Conservation (phyloP, 2,888 invertebrate species). For the Rhingia rostrata region DNA sequence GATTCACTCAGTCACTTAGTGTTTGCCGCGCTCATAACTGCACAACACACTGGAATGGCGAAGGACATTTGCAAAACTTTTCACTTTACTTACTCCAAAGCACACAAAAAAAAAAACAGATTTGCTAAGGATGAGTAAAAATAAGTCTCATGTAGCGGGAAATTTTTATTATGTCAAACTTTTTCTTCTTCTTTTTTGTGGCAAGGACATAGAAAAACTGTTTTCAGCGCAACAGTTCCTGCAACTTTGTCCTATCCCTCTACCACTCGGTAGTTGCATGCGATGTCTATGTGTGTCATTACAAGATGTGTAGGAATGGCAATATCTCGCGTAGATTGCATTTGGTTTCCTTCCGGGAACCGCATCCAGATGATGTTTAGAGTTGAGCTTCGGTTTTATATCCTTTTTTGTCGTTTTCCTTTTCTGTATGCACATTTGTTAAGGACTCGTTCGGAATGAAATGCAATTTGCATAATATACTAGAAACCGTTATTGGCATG, state of each 20-base stretch:
- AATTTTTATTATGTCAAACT: constrained; percentile 64
- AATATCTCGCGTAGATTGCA: constrained; percentile 67
- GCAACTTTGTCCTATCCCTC: constrained; percentile 48
- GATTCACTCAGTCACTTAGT: constrained; percentile 71
- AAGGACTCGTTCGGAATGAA: constrained; percentile 60
- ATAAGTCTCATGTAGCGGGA: constrained; percentile 51
- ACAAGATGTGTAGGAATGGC: constrained; percentile 39
- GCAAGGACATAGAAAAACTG: constrained; percentile 28
- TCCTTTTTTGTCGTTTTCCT: constrained; percentile 1
- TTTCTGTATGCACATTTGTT: constrained; percentile 59
- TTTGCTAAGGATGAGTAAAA: constrained; percentile 20
- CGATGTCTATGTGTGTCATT: constrained; percentile 26
- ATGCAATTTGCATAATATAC: constrained; percentile 68
- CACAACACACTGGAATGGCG: constrained; percentile 18
- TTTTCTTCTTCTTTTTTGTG: constrained; percentile 30
- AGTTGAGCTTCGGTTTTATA: background rate
- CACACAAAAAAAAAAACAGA: constrained; percentile 27
- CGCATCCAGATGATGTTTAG: constrained; percentile 50
- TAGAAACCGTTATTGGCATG: constrained; percentile 70
- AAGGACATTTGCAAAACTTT: constrained; percentile 64
- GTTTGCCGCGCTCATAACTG: constrained; percentile 50
- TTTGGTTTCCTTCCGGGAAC: constrained; percentile 50
- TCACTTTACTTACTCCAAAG: constrained; percentile 42
- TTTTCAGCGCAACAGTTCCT: constrained; percentile 67
- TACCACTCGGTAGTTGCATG: background rate